These are phyloP conservation scores for Scortum barcoo DNA, from an alignment of 2,113 vertebrate genomes.

Conservation along the genomic window DNA sequence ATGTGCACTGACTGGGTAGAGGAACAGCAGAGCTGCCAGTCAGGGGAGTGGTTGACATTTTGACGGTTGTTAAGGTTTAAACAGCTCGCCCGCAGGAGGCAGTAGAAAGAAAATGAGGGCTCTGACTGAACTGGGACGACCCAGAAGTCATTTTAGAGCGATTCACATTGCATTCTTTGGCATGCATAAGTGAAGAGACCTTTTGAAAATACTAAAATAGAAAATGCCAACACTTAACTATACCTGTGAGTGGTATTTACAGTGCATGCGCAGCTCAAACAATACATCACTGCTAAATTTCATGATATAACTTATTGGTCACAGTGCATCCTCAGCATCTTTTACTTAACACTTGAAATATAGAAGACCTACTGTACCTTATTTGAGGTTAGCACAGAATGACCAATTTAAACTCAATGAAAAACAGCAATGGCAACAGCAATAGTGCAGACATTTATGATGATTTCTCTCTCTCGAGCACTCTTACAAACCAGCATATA, in stretches of 20 bases:
- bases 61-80: conserved; percentile 71
- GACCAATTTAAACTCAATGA: neutral
- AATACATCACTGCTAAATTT: neutral
- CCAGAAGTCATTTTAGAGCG: conserved; percentile 54
- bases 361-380: neutral
- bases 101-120: conserved; percentile 51
- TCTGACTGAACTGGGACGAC: conserved; percentile 55
- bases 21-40: conserved; percentile 58
- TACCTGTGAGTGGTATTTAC: conserved; percentile 40
- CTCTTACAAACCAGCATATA: conserved; percentile 15
- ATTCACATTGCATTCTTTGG: conserved; percentile 47
- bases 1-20: conserved; percentile 38
- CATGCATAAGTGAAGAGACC: conserved; percentile 69
- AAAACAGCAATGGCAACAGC: neutral
- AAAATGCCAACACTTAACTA: conserved; percentile 53
- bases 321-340: neutral
- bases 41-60: conserved; percentile 76
- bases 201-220: conserved; percentile 66
- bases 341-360: conserved; percentile 19
- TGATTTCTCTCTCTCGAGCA: conserved; percentile 9
- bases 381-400: conserved; percentile 2
- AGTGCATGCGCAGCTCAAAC: conserved; percentile 33
- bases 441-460: conserved; percentile 2
- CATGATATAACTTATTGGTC: conserved; percentile 12
- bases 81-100: conserved; percentile 62